phyloP scores from a whole-genome alignment of 2,113 vertebrate genomes.

The Noctilio leporinus region DNA sequence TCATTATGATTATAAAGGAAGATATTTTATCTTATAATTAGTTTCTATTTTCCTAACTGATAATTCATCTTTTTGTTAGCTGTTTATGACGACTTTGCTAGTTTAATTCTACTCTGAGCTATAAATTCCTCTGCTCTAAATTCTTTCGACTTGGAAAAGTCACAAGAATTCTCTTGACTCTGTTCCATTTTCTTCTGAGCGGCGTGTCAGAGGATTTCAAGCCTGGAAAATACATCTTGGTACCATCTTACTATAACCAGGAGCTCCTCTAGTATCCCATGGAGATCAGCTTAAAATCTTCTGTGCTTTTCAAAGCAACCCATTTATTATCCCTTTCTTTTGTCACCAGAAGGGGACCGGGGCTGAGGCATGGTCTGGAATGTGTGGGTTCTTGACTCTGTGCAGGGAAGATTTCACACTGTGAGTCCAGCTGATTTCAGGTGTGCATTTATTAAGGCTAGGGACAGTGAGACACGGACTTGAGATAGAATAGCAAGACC shows the following conservation, averaged over 20 bases:
- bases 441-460: too few species aligned
- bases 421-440: not conserved
- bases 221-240: not conserved
- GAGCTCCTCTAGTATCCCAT: not conserved
- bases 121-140: not conserved
- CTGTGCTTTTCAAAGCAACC: not conserved
- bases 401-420: not conserved
- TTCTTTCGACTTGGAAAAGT: not conserved
- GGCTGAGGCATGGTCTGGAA: not conserved
- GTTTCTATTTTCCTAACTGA: not conserved
- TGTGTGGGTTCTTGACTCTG: not conserved
- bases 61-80: not conserved
- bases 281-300: not conserved
- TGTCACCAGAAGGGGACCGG: not conserved
- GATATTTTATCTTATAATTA: not conserved
- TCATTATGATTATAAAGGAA: not conserved
- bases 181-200: not conserved
- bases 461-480: not conserved
- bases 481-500: not conserved
- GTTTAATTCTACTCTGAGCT: not conserved
- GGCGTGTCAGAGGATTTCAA: not conserved
- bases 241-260: not conserved
- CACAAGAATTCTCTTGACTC: not conserved
- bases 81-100: not conserved
- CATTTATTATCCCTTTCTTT: not conserved